These are phyloP conservation scores for Poecilia wingei DNA, from an alignment of 2,797 vertebrate genomes.

Conservation along the genomic window DNA sequence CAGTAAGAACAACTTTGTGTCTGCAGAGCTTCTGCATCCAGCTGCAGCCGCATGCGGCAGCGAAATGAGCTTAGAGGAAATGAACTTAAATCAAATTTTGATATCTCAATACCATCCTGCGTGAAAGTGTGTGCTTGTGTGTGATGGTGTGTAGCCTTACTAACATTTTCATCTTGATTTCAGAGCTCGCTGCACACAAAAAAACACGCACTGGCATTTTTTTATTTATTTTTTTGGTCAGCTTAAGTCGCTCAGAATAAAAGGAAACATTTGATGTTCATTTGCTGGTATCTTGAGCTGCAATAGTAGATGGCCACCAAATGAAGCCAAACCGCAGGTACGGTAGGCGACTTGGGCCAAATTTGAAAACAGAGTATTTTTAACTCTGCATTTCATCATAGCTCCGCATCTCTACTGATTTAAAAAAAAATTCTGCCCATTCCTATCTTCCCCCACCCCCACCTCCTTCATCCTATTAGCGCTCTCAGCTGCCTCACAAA, in stretches of 20 bases:
- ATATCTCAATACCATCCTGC: neutral
- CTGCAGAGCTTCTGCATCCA: constrained; percentile 8
- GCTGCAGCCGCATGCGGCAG: neutral
- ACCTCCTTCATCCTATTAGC: constrained; percentile 48
- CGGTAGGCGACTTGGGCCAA: neutral
- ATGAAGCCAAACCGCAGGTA: constrained; percentile 14
- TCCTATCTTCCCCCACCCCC: constrained; percentile 21
- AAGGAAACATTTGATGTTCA: neutral
- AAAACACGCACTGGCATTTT: neutral
- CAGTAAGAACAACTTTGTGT: neutral
- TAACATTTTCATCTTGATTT: neutral
- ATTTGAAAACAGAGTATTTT: neutral
- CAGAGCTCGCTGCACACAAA: neutral
- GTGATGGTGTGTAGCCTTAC: no score
- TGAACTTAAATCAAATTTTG: neutral
- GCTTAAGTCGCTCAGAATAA: neutral
- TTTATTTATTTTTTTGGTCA: neutral
- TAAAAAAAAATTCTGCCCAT: neutral
- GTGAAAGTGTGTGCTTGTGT: neutral
- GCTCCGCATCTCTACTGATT: neutral
- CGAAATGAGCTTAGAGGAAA: neutral
- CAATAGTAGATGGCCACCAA: constrained; percentile 10
- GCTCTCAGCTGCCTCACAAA: constrained; percentile 53
- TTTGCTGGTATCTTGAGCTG: neutral
- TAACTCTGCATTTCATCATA: neutral